Evolutionary conservation across 2,797 vertebrate species (phyloP), one percentile per base, ranked within the genome.

Genomic region (Urocyon cinereoargenteus): DNA sequence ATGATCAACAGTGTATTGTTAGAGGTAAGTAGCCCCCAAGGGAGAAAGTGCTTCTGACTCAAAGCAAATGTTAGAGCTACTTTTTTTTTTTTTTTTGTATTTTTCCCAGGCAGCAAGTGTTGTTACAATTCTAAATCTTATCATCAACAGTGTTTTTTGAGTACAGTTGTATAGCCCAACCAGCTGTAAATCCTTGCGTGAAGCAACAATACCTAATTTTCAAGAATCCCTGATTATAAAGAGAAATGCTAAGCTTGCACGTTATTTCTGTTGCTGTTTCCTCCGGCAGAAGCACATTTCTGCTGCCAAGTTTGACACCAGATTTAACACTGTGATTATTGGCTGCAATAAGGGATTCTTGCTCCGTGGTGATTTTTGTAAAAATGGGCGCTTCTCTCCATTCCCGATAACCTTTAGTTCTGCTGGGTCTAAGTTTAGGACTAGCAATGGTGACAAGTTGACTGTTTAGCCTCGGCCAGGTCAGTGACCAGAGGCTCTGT

Each of bases 1-100:
- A 98, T 99, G 96, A 98, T 99, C 86, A 98, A 99, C 77, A 99
- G 99, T 34, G 99, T 99, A 94, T 97, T 99, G 72, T 98, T 99
- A 86, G 99, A 99, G 99, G 99, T 99, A 98, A 99, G 98, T 98
- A 68, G 70, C 10, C 70, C 57, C 45, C 16, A 0, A 0, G 78
- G 81, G 88, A 96, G 49, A 94, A 94, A 84, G 61, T 34, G 40
- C 64, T 89, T 94, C 83, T 72, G 28, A 91, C 94, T 83, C 92
- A 94, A 96, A 95, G 83, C 88, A 45, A 72, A 77, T 77, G 19
- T 85, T 64, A 61, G 22, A 57, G 24, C 75, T 93, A 36, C 31
- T 31, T 57, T 78, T 78, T 90, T 28, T 55, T 77, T 77, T 86
- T 53, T 53, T 18, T 79, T 31, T 79, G 24, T 73, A 40, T 91